Evolutionary conservation across 1,140 invertebrate species (phyloP).

Genomic region (Hirudo medicinalis): DNA sequence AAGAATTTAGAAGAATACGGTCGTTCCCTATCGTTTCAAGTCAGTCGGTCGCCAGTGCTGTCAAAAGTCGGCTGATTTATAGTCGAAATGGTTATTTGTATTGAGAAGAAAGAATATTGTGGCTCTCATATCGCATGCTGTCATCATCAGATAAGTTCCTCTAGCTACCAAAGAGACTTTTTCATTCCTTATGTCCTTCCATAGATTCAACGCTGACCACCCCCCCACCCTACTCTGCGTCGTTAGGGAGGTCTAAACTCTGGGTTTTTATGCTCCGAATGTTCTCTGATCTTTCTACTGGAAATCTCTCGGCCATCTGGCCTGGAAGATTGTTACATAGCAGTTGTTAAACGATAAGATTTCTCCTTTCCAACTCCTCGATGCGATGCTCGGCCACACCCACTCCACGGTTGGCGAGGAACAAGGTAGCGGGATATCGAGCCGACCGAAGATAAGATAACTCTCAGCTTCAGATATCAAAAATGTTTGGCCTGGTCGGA

Average conservation of each 20-base stretch:
- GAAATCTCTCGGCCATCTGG: no score
- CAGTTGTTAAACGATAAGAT: no score
- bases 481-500: no score
- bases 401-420: no score
- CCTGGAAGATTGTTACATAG: no score
- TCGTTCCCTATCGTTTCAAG: slow-evolving; percentile 13
- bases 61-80: slow-evolving; percentile 18
- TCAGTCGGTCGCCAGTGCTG: slow-evolving; percentile 6
- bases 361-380: no score
- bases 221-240: neutral
- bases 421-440: no score
- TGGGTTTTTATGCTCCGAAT: neutral
- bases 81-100: slow-evolving; percentile 17
- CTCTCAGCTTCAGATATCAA: no score
- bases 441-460: no score
- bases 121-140: slow-evolving; percentile 10
- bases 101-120: slow-evolving; percentile 12
- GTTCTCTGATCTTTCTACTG: neutral
- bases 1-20: slow-evolving; percentile 13
- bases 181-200: neutral
- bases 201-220: neutral
- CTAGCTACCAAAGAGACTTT: slow-evolving; percentile 7
- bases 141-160: slow-evolving; percentile 12
- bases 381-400: no score
- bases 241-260: slow-evolving; percentile 1